Evolutionary conservation across 2,113 vertebrate species (phyloP).

Genomic region (Archocentrus centrarchus): DNA sequence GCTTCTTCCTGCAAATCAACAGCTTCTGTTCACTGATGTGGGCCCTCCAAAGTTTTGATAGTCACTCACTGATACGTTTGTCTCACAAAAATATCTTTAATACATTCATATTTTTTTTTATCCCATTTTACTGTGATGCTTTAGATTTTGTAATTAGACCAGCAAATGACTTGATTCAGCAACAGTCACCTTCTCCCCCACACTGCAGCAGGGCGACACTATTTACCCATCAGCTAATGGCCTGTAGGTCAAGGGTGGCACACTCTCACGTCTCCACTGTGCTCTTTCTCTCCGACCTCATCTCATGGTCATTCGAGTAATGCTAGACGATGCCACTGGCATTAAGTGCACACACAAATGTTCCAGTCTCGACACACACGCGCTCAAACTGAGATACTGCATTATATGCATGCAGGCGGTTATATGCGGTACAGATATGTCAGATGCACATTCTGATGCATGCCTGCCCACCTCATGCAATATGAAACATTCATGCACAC

Average conservation of each 20-base stretch:
- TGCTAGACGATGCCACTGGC: conserved; percentile 44
- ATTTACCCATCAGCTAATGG: conserved; percentile 67
- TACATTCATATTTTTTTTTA: neutral
- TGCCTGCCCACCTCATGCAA: neutral
- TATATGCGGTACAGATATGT: neutral
- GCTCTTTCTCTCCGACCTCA: conserved; percentile 57
- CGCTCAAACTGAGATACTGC: neutral
- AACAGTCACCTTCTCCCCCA: conserved; percentile 9
- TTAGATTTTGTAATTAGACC: neutral
- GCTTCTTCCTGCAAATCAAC: neutral
- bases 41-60: neutral
- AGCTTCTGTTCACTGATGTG: neutral
- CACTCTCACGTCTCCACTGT: conserved; percentile 41
- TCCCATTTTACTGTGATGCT: neutral
- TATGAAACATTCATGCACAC: conserved; percentile 22
- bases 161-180: conserved; percentile 19
- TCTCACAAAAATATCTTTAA: neutral
- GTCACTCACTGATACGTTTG: too few species aligned
- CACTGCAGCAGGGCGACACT: conserved; percentile 39
- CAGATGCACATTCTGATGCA: neutral
- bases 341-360: conserved; percentile 38
- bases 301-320: conserved; percentile 45
- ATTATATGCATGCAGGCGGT: neutral
- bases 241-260: conserved; percentile 51
- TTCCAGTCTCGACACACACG: neutral